Evolutionary conservation across 2,888 invertebrate genomes (phyloP), one percentile per base, ranked within the genome.

Genomic region (Rhorus exstirpatorius): DNA sequence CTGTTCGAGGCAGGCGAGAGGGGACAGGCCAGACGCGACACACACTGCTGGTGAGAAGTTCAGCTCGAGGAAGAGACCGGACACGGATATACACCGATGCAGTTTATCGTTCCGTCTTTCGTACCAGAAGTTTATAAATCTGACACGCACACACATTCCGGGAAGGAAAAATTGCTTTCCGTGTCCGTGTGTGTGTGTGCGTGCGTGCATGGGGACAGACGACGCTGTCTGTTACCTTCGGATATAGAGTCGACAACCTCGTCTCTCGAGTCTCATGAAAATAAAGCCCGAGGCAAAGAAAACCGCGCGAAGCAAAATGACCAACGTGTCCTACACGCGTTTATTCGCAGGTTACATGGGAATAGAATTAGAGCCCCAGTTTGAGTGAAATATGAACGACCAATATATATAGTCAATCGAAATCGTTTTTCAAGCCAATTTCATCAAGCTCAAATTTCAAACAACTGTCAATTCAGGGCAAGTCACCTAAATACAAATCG

Each of bases 211-310:
- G 38, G 58, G 49, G 19, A 53, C 38, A 44, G 67, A 49, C 77
- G 67, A 72, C 72, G 61, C 61, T 65, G 79, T 82, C 79, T 75
- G 74, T 19, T 38, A 10, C 26, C 44, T 31, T 61, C 44, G 51
- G 38, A 38, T 38, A 38, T 17, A 46, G 14, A 79, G 70, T 79
- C 79, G 79, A 81, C 82, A 78, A 71, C 65, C 70, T 44, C n/a
- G 41, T 74, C 44, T 75, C 65, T 58, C 58, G 35, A 44, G 46
- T 44, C 55, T 46, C 44, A 49, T 55, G 65, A 70, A 79, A 81
- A 74, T 76, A 78, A 79, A 41, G 78, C 81, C 74, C 70, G 41
- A 35, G 75, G 82, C 79, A 53, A 75, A 82, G 82, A 82, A n/a
- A 82, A 82, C 74, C 58, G 38, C 58, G 38, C 31, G 82, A 79